Evolutionary conservation across 2,888 invertebrate species (phyloP), one percentile per base, ranked within the genome.

Genomic region (Lypha dubia): DNA sequence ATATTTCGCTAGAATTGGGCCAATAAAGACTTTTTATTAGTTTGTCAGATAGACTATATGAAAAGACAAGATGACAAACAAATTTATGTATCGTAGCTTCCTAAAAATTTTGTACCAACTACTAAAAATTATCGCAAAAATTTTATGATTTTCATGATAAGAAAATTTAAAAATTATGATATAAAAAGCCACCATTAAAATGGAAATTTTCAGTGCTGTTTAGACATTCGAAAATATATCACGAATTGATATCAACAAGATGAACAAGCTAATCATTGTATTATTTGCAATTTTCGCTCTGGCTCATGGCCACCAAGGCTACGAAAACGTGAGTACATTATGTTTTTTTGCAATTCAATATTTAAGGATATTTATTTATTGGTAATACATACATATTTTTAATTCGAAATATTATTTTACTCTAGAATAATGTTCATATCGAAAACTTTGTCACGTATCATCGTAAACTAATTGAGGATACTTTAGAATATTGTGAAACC

Each of bases 401-500:
- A n/a, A n/a, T n/a, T n/a, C n/a, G n/a, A n/a, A n/a, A n/a, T n/a
- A n/a, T n/a, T n/a, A n/a, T n/a, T n/a, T n/a, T n/a, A n/a, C n/a
- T n/a, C 38, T 2, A 28, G 5, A 28, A 1, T 38, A 2, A 11
- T 13, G 11, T 17, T 6, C 20, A 17, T 3, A 68, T 35, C 15
- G 51, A 53, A 24, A 22, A 35, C 20, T 70, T 32, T 35, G 28
- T 68, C 4, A 70, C 20, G 7, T 15, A 46, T 1, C 53, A 46
- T 15, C 17, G 17, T 15, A 20, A 13, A 68, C 71, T 62, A 3
- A 46, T 35, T 53, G 73, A 74, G 5, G 60, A 71, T 8, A 67
- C 73, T 22, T 80, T 88, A 5, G 38, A 71, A 22, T 41, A 24
- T 8, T 86, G 67, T 71, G 60, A 86, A 2, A 11, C 28, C 4